Evolutionary conservation across 1,140 invertebrate genomes (phyloP).

Genomic region (Pseudachorutes palmiensis): DNA sequence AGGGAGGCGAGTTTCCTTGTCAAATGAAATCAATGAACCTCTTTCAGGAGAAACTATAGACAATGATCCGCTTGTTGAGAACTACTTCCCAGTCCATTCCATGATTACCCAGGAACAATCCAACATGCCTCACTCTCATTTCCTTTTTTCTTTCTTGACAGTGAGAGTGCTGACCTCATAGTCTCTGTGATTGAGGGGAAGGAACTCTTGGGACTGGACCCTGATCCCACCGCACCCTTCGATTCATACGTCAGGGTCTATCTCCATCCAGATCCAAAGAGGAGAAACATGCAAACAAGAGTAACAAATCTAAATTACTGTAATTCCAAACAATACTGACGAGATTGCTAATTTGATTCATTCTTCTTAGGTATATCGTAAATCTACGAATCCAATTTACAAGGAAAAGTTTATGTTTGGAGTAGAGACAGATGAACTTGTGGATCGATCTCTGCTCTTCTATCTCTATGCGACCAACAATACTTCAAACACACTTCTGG

Average conservation of each 20-base stretch:
- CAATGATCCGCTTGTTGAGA: too few species aligned
- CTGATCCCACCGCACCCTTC: constrained; percentile 50
- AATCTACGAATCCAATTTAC: constrained; percentile 58
- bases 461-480: constrained; percentile 56
- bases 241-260: constrained; percentile 69
- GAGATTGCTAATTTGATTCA: neutral
- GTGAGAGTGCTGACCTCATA: constrained; percentile 60
- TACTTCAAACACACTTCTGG: constrained; percentile 55
- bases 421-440: constrained; percentile 51
- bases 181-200: constrained; percentile 67
- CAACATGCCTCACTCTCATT: neutral
- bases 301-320: constrained; percentile 40
- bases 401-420: constrained; percentile 66
- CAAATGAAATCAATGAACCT: too few species aligned
- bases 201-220: constrained; percentile 56
- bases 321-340: neutral
- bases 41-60: too few species aligned
- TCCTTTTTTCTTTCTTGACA: constrained; percentile 39
- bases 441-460: constrained; percentile 49
- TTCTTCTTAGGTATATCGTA: constrained; percentile 51
- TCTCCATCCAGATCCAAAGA: constrained; percentile 62
- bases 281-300: constrained; percentile 63
- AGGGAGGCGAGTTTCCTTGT: too few species aligned
- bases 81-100: too few species aligned
- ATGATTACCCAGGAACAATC: too few species aligned